Base-by-base conservation (phyloP, 2,888 invertebrate genomes). In the Ferdinandea cuprea region DNA sequence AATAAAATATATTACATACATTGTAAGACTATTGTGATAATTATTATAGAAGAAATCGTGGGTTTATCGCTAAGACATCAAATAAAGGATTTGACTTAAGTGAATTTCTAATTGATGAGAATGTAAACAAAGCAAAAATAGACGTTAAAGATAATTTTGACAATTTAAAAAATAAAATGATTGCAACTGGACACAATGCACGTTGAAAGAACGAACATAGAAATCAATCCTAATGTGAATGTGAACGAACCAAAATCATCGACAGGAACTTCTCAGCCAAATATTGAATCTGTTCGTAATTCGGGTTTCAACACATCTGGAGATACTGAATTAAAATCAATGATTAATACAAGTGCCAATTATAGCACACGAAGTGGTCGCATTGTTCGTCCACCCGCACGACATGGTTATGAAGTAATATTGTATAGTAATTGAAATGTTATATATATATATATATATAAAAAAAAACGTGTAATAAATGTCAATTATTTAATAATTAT, bases 351-450 rank as follows among this genome's bases (percentile, higher is more conserved):
- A 42, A 59, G 17, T 42, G 42, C 15, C 8, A 59, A 25, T 35
- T 59, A 44, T 59, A 42, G 42, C 28, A 42, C 30, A 59, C 37
- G 59, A 28, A 59, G 58, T 30, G 59, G 59, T 42, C 59, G 59
- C 9, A 42, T 25, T 59, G 5, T 42, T 42, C 59, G 17, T 21
- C 40, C 25, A 40, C 40, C 58, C 25, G 35, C n/a, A 58, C 58
- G 40, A 19, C 40, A 58, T 40, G 40, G 40, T 40, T 58, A 58
- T 40, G n/a, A 58, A 30, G 30, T 9, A 8, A 1, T 30, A 30
- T 8, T n/a, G n/a, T n/a, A n/a, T n/a, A n/a, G n/a, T n/a, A n/a
- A n/a, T n/a, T n/a, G 30, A 30, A 30, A 30, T 30, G 9, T 30
- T 30, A 9, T 30, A 30, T 8, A 30, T 30, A 0, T 8, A 30